These are phyloP conservation scores for Sternarchorhynchus goeldii DNA, from an alignment of 2,797 vertebrate species.

Conservation along the genomic window DNA sequence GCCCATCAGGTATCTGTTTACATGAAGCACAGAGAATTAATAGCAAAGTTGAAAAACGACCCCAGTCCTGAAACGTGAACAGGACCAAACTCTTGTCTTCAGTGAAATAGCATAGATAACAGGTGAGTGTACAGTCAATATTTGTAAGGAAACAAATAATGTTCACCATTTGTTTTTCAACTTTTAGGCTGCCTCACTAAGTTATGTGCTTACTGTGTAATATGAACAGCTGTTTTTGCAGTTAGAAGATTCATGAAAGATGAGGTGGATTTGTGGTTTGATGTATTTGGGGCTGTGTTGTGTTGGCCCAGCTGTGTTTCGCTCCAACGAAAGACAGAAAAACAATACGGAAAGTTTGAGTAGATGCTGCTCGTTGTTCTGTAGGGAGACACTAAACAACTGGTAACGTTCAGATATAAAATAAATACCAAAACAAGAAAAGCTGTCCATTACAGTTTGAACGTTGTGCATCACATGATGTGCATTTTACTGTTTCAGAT, in stretches of 20 bases:
- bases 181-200: not conserved
- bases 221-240: not conserved
- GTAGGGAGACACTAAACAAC: constrained; percentile 7
- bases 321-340: not conserved
- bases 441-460: too few relatives aligned
- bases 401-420: not conserved
- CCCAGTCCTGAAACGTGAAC: too few relatives aligned
- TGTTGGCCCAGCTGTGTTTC: constrained; percentile 25
- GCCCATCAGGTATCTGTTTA: not conserved
- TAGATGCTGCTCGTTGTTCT: not conserved
- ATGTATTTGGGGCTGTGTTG: not conserved
- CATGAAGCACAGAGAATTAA: not conserved
- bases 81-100: not conserved
- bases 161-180: not conserved
- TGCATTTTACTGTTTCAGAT: too few relatives aligned
- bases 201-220: constrained; percentile 10
- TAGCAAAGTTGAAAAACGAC: not conserved
- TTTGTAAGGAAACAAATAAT: not conserved
- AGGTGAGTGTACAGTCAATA: not conserved
- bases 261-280: constrained; percentile 2
- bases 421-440: not conserved
- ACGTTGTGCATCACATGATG: not conserved
- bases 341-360: constrained; percentile 5
- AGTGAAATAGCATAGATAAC: not conserved
- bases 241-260: constrained; percentile 3